A percentile compares a stretch with the other conserved stretches of the same genome.
Conservation (phyloP, 2,888 invertebrate species). For the Lasioglossum pauxillum region DNA sequence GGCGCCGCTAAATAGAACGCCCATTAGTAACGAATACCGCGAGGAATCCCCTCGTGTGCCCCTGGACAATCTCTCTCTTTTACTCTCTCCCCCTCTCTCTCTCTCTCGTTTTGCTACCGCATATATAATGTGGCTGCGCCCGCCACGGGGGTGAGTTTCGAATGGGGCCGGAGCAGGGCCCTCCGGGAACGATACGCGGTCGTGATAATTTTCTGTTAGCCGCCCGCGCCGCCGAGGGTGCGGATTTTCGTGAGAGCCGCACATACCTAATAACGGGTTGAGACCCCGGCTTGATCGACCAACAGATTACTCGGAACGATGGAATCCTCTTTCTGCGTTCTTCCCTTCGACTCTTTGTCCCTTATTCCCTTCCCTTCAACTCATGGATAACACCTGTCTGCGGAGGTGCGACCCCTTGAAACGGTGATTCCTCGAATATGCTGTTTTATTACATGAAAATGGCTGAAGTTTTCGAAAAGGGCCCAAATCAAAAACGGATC, state of each 20-base stretch:
- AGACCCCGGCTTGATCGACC: conserved; percentile 13
- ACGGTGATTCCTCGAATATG: too few relatives aligned
- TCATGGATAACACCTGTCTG: background rate
- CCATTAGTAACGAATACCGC: conserved; percentile 82
- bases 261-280: conserved; percentile 51
- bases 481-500: background rate
- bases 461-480: too few relatives aligned
- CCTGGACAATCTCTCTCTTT: conserved; percentile 12
- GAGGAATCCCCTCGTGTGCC: conserved; percentile 68
- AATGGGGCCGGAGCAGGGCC: conserved; percentile 37
- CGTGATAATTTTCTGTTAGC: conserved; percentile 74
- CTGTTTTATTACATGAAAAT: too few relatives aligned
- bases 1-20: conserved; percentile 80
- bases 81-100: background rate
- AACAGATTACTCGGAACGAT: conserved; percentile 33
- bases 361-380: too few relatives aligned
- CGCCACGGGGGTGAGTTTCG: conserved; percentile 46
- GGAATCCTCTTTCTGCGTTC: background rate
- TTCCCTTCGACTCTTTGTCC: background rate
- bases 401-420: background rate
- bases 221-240: conserved; percentile 64
- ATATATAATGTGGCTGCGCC: conserved; percentile 63
- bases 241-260: conserved; percentile 61
- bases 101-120: conserved; percentile 42
- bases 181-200: conserved; percentile 73